Evolutionary conservation across 1,140 invertebrate species (phyloP), one percentile per base, ranked within the genome.

Genomic region (Drosophila kikkawai): DNA sequence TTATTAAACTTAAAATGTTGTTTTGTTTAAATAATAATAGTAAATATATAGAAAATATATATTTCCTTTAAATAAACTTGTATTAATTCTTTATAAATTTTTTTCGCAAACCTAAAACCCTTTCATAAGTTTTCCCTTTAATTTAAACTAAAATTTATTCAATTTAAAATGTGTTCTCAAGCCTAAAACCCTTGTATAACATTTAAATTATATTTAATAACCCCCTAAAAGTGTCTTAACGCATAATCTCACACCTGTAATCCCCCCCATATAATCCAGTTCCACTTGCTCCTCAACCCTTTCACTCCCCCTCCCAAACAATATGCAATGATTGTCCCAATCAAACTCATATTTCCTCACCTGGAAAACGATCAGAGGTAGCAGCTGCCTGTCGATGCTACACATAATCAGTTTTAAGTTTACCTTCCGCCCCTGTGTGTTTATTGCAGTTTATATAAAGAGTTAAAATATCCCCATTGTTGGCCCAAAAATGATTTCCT

Each of bases 361-460:
- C 60, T 47, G n/a, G 13, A 36, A 51, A 67, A 34, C n/a, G 41
- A 47, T 45, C 34, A 17, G 19, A 3, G n/a, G 32, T 5, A 36
- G 64, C 67, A 70, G 64, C 53, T 70, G 67, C 12, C 13, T 8
- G 1, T 29, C 12, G 9, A 47, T 37, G 36, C 67, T 22, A 42
- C 51, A 44, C 37, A 73, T 60, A 74, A 73, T 73, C 53, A 60
- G 67, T 73, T 73, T 73, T 36, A 73, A 73, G 68, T 73, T 50
- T 32, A 22, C 37, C 69, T 51, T 73, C 36, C 67, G 41, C 44
- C n/a, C 11, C 51, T 57, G 41, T n/a, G 51, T 59, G 53, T 73
- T 74, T 74, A 73, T 74, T 73, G 70, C 68, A 60, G 48, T 71
- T 73, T 71, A 71, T 73, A 51, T 73, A 73, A 71, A 59, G 44